Conservation (phyloP, 2,113 vertebrate species). For the Leucopsar rothschildi region DNA sequence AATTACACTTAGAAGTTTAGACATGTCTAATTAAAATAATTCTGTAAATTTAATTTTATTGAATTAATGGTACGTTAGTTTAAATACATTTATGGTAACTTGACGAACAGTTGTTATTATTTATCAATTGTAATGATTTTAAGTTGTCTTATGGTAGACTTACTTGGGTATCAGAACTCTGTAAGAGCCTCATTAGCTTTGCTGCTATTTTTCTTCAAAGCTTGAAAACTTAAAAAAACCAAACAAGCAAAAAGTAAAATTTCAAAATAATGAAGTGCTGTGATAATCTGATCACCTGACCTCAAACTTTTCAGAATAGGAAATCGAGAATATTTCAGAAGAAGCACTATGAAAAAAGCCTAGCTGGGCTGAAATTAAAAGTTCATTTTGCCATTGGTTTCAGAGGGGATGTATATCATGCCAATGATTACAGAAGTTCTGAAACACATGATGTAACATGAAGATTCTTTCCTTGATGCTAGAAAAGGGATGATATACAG, state of each 20-base stretch:
- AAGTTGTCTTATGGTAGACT: background rate
- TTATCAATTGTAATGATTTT: background rate
- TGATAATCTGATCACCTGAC: background rate
- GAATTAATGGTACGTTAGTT: background rate
- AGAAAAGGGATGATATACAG: background rate
- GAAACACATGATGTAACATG: background rate
- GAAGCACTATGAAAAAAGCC: background rate
- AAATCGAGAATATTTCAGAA: background rate
- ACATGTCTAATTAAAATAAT: background rate
- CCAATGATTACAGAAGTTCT: background rate
- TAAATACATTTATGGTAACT: background rate
- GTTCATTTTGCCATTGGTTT: background rate
- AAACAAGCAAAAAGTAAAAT: background rate
- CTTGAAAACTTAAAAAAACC: background rate
- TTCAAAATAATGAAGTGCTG: background rate
- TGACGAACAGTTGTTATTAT: background rate
- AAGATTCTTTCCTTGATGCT: background rate
- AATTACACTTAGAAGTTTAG: background rate
- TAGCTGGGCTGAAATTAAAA: background rate
- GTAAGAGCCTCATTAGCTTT: background rate
- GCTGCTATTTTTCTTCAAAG: background rate
- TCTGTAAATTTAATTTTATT: background rate
- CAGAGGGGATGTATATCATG: fast-evolving
- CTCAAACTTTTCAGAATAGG: background rate
- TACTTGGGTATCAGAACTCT: background rate